phyloP scores from a whole-genome alignment of 2,888 invertebrate genomes.

The Dione vanillae region DNA sequence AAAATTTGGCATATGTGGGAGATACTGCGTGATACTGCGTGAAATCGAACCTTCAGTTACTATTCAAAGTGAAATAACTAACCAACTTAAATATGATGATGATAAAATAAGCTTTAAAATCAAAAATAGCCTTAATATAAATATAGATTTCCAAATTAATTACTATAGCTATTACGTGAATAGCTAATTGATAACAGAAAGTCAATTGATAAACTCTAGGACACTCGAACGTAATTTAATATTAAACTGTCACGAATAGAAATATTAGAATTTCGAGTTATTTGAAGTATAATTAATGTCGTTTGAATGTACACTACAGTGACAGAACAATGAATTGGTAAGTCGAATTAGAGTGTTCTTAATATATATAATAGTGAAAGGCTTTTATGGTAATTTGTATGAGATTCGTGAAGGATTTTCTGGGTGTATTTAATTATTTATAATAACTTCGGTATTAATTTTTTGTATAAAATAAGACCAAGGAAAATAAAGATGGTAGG shows the following conservation, averaged over 20 bases:
- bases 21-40: no score
- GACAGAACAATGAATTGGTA: background rate
- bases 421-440: background rate
- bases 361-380: background rate
- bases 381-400: slow-evolving; percentile 11
- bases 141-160: no score
- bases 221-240: slow-evolving; percentile 3
- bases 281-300: slow-evolving; percentile 20
- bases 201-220: slow-evolving; percentile 2
- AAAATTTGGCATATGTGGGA: no score
- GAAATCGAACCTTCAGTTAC: no score
- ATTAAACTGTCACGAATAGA: background rate
- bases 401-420: background rate
- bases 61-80: no score
- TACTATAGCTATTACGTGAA: no score
- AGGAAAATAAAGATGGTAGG: no score
- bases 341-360: background rate
- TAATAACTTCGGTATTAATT: background rate
- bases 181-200: slow-evolving; percentile 4
- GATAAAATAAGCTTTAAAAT: no score
- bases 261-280: background rate
- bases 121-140: no score
- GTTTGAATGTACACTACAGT: background rate
- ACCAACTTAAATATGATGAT: background rate
- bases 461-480: no score